Evolutionary conservation across 2,113 vertebrate species (phyloP), one percentile per base, ranked within the genome.

Genomic region (Lipophrys pholis): DNA sequence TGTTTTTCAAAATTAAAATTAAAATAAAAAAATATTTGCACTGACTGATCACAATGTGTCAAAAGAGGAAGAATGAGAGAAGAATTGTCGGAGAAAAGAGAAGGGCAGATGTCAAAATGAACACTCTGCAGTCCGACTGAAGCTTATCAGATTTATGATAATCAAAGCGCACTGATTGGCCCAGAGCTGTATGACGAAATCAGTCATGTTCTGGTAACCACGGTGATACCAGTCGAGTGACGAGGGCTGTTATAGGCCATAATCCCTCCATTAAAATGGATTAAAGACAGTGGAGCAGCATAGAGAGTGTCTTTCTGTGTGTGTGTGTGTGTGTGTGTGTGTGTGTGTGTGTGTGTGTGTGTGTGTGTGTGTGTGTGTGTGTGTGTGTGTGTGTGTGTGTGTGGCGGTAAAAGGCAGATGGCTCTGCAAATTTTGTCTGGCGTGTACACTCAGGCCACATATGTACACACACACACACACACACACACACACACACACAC

Each of bases 211-310:
- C 81, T 82, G 76, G 89, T 90, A 87, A 87, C 89, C 73, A 80
- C 64, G 66, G 82, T 83, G 91, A 91, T 62, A 79, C 76, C 78
- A 77, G 64, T 14, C 78, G 73, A 88, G 87, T 85, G 83, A 84
- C 73, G 79, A 68, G 82, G 75, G 64, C 70, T 73, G 78, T 62
- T 73, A 90, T 82, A 87, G 87, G 76, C 76, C 76, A 76, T 87
- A 92, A 92, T 90, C 89, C 75, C 30, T 91, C 86, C 90, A 93
- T 91, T 93, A 92, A 85, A 92, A 78, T 86, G 87, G 92, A 92
- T 93, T 93, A 91, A 88, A 85, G 69, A 88, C 83, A 84, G 84
- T 74, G 69, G 78, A 86, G 86, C 80, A 86, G 75, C 74, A 45
- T 67, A 62, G 78, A 77, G 66, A 17, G 49, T 42, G 60, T 52